These are phyloP conservation scores for Sebastes schlegelii DNA, from an alignment of 2,113 vertebrate species.

Conservation along the genomic window DNA sequence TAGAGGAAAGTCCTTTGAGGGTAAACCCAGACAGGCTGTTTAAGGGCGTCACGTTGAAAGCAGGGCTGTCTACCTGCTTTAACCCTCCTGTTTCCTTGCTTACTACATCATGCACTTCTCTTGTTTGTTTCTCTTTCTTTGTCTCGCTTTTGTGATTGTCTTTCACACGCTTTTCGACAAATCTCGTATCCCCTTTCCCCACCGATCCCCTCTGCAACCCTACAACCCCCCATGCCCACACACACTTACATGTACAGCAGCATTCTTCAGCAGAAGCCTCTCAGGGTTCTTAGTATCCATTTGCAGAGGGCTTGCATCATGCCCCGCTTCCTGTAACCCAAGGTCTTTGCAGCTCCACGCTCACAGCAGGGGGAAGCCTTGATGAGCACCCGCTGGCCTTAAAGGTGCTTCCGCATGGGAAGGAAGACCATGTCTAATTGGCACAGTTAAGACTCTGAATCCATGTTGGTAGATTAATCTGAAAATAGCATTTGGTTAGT, in stretches of 20 bases:
- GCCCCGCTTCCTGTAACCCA: slow-evolving; percentile 50
- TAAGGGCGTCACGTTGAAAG: slow-evolving; percentile 20
- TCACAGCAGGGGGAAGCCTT: slow-evolving; percentile 59
- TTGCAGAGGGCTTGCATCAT: slow-evolving; percentile 78
- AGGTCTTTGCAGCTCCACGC: slow-evolving; percentile 55
- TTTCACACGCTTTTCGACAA: neutral
- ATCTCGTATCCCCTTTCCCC: neutral
- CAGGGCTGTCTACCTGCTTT: slow-evolving; percentile 16
- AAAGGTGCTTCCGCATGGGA: slow-evolving; percentile 41
- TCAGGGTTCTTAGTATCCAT: slow-evolving; percentile 58
- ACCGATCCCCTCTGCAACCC: neutral
- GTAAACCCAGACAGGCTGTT: slow-evolving; percentile 36
- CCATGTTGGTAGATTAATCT: slow-evolving; percentile 7
- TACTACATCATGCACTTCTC: neutral
- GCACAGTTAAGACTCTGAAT: slow-evolving; percentile 50
- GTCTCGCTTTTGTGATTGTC: slow-evolving; percentile 9
- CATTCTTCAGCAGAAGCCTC: slow-evolving; percentile 30
- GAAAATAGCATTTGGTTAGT: slow-evolving; percentile 11
- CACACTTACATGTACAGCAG: slow-evolving; percentile 14
- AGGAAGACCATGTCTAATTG: slow-evolving; percentile 48
- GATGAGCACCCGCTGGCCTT: slow-evolving; percentile 65
- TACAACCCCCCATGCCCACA: neutral
- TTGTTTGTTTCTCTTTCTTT: slow-evolving; percentile 10
- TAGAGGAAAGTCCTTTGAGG: slow-evolving; percentile 42
- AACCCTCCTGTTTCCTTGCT: slow-evolving; percentile 7